A percentile compares a stretch with the other conserved stretches of the same genome.
Conservation (phyloP, 2,888 invertebrate genomes). For the Mythimna albipuncta region DNA sequence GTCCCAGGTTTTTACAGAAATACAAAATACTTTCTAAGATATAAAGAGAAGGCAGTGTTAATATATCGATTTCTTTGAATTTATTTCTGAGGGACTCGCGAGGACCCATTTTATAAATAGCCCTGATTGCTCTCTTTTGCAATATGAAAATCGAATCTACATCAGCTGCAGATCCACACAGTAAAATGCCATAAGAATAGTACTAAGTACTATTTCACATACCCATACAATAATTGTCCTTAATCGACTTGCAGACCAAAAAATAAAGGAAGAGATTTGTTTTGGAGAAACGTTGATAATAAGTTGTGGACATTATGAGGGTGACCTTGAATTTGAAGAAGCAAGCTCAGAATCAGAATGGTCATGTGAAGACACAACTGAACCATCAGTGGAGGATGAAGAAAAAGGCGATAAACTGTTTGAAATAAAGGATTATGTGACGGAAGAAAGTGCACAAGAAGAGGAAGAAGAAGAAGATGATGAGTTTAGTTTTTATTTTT, state of each 20-base stretch:
- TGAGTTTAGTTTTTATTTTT: conserved; percentile 86
- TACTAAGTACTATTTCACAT: neutral
- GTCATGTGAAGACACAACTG: conserved; percentile 77
- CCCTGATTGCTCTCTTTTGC: too few relatives aligned
- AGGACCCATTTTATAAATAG: too few relatives aligned
- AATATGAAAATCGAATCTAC: too few relatives aligned
- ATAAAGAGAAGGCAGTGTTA: too few relatives aligned
- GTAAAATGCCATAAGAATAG: too few relatives aligned
- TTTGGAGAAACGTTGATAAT: conserved; percentile 90
- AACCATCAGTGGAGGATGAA: conserved; percentile 70
- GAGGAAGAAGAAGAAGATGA: conserved; percentile 73
- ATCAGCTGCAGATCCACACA: too few relatives aligned
- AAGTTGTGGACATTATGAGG: conserved; percentile 86
- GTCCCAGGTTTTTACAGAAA: too few relatives aligned
- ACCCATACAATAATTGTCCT: conserved; percentile 11
- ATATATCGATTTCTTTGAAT: too few relatives aligned
- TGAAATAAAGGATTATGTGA: conserved; percentile 70
- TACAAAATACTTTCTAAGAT: too few relatives aligned
- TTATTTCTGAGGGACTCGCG: too few relatives aligned
- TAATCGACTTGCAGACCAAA: conserved; percentile 80
- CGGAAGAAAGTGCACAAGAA: conserved; percentile 64
- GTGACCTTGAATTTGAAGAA: conserved; percentile 67
- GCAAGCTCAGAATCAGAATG: conserved; percentile 84
- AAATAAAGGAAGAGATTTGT: conserved; percentile 85
- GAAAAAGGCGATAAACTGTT: conserved; percentile 65